Base-by-base conservation (phyloP, 2,888 invertebrate species). In the Drosophila nigricruria region DNA sequence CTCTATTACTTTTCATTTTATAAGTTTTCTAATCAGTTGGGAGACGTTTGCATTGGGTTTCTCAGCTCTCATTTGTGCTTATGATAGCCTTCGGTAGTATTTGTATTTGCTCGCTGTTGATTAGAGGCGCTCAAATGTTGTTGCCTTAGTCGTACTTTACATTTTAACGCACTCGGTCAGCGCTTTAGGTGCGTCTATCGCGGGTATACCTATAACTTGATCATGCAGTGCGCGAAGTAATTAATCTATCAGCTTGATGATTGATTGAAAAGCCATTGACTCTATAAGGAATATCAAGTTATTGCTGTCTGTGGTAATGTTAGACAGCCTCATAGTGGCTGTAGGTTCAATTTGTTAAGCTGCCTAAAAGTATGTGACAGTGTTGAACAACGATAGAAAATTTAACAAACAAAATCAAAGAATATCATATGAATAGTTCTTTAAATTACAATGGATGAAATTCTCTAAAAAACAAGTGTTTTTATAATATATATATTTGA, bases 1-100 rank as follows among this genome's bases (percentile, higher is more conserved):
- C n/a, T 57, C 61, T 70, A 49, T 52, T 42, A 23, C 5, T 57
- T 32, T 57, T 54, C 16, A 16, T 49, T 68, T 58, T 61, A 60
- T 67, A 82, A 34, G 62, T 82, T 84, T 89, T 84, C 88, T 89
- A 84, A 84, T 84, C 84, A 89, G 89, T 47, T 68, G 72, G 30
- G 62, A 62, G 73, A 60, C 56, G 73, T 58, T 65, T 56, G 65
- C 65, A 68, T 61, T 38, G 52, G 43, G 57, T n/a, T 42, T 53
- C 59, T 80, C 70, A 86, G 50, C 27, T 49, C 59, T 82, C 70
- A 89, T 52, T 80, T 82, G 65, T 68, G 69, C 73, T 71, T 69
- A 45, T 73, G 86, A 73, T 80, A 81, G 83, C 89, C 85, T 69
- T 76, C 79, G 63, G 63, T 75, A 77, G 62, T 89, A 87, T 87